A percentile compares a stretch with the other conserved stretches of the same genome.
These are phyloP conservation scores for Ophraella communa DNA, from an alignment of 2,888 invertebrate species.

Conservation along the genomic window DNA sequence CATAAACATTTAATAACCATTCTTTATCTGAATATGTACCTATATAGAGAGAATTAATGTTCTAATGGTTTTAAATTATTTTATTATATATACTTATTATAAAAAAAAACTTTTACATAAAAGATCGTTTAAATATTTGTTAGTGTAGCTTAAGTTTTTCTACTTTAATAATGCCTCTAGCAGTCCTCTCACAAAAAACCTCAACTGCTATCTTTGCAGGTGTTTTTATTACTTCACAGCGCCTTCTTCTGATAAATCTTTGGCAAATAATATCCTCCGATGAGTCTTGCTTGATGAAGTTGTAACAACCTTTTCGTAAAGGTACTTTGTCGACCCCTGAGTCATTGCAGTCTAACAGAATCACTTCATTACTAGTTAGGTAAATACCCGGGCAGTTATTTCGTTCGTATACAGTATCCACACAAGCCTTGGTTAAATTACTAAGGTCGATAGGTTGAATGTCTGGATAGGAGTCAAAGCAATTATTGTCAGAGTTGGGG, in stretches of 20 bases:
- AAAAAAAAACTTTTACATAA: too few relatives aligned
- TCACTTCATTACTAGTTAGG: conserved; percentile 19
- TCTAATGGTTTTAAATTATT: too few relatives aligned
- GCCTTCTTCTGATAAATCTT: conserved; percentile 13
- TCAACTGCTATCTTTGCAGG: conserved; percentile 24
- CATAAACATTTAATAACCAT: too few relatives aligned
- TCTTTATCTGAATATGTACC: too few relatives aligned
- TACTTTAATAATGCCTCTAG: conserved; percentile 18
- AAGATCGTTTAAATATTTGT: too few relatives aligned
- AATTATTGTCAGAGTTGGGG: conserved; percentile 22
- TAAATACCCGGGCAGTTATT: conserved; percentile 20
- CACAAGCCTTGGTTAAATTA: conserved; percentile 24
- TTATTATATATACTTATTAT: too few relatives aligned
- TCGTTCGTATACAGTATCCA: conserved; percentile 17
- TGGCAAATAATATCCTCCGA: conserved; percentile 22
- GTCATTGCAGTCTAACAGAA: conserved; percentile 18
- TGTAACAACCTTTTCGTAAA: conserved; percentile 25
- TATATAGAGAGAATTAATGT: too few relatives aligned
- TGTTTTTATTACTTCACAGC: conserved; percentile 28
- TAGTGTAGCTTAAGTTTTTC: background rate
- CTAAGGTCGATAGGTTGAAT: conserved; percentile 28
- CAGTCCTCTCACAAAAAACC: conserved; percentile 24
- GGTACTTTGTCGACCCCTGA: background rate
- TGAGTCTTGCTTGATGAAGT: conserved; percentile 18
- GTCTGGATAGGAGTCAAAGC: conserved; percentile 27